Percentiles rank a stretch among this genome's conserved stretches.
These are phyloP conservation scores for Sparus aurata DNA, from an alignment of 2,797 vertebrate species.

Conservation along the genomic window DNA sequence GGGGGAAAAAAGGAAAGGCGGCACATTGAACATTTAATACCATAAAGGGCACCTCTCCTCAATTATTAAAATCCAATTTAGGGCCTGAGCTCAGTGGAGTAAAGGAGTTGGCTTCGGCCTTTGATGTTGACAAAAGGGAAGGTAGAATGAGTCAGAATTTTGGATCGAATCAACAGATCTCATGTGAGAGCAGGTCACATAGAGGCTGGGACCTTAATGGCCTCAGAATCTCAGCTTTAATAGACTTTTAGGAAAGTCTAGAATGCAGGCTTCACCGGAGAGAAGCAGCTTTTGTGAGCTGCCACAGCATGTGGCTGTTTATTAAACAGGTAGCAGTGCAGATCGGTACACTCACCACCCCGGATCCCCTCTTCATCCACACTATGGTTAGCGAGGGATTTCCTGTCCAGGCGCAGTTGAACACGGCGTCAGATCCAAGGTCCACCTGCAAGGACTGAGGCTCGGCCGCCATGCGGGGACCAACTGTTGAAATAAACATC, in stretches of 20 bases:
- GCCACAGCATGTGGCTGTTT: neutral
- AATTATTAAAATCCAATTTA: slow-evolving; percentile 91
- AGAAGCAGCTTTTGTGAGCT: neutral
- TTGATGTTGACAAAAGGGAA: slow-evolving; percentile 74
- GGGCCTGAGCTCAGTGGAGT: slow-evolving; percentile 67
- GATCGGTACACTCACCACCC: slow-evolving; percentile 90
- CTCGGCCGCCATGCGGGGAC: slow-evolving; percentile 95
- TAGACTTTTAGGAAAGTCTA: slow-evolving; percentile 12
- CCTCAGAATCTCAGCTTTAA: slow-evolving; percentile 15
- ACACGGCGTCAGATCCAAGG: slow-evolving; percentile 93
- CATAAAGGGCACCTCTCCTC: slow-evolving; percentile 81
- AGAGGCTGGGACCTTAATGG: slow-evolving; percentile 29
- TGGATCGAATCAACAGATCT: slow-evolving; percentile 62
- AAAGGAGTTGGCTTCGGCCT: slow-evolving; percentile 64
- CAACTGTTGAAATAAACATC: slow-evolving; percentile 85
- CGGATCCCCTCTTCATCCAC: slow-evolving; percentile 98
- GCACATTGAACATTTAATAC: slow-evolving; percentile 68
- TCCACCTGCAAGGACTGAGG: slow-evolving; percentile 97
- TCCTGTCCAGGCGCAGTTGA: slow-evolving; percentile 98
- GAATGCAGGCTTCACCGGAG: neutral
- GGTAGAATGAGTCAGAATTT: slow-evolving; percentile 71
- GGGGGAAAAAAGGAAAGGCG: slow-evolving; percentile 46
- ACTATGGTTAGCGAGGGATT: slow-evolving; percentile 98
- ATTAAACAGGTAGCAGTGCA: slow-evolving; percentile 1
- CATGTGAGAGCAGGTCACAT: slow-evolving; percentile 38